Evolutionary conservation across 2,113 vertebrate species (phyloP), one percentile per base, ranked within the genome.

Genomic region (Mormyrus lacerda): DNA sequence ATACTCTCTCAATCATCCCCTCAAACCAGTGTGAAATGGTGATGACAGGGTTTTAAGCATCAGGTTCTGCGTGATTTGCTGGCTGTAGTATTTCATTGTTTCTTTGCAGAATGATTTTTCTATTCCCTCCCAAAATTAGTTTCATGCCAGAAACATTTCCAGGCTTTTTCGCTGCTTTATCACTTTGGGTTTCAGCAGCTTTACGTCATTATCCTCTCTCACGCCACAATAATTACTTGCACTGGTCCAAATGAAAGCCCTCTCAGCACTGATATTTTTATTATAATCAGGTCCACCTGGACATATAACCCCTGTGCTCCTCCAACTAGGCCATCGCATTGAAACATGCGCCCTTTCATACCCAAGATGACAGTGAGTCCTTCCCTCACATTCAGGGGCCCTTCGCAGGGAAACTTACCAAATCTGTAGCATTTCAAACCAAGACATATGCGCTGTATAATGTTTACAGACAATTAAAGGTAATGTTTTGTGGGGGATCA

Each of bases 281-380:
- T 35, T 88, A 88, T 93, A 92, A 92, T 88, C 85, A 27, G 84
- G 13, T 79, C n/a, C 92, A 90, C 93, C 94, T 76, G 27, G 13
- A 39, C 5, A 76, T 39, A 15, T 1, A 35, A 58, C 4, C 19
- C 4, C 55, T 6, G 21, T 24, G 3, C 7, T 58, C 55, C 3
- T 58, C 4, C 21, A 24, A 24, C 3, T 58, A 7, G 55, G 55
- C 55, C 55, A 24, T 58, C 19, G 21, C 24, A 13, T 13, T 61
- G 19, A n/a, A 61, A 61, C 21, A 7, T 4, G 24, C 21, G 5
- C n/a, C 58, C 24, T 2, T 9, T 8, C 58, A 24, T 61, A 5
- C 58, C 58, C 24, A 21, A 7, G 58, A 61, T 61, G 58, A 61
- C 58, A 61, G 21, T 9, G 7, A 24, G 4, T 2, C 3, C 24